Evolutionary conservation across 2,888 invertebrate genomes (phyloP).

Genomic region (Xanthia icteritia): DNA sequence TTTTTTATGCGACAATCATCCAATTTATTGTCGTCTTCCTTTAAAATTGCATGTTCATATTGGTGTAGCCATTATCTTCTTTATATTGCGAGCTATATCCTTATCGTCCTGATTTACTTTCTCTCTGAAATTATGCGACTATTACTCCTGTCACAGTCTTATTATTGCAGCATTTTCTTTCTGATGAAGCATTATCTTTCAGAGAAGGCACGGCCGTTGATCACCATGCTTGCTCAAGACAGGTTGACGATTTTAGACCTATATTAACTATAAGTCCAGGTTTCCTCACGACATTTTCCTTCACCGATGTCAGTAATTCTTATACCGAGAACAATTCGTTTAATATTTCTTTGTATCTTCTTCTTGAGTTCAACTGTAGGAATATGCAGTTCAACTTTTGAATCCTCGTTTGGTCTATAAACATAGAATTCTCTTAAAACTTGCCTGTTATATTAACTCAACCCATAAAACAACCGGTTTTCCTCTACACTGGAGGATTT

Average conservation of each 20-base stretch:
- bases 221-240: too few species aligned
- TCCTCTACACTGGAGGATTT: background rate
- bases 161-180: background rate
- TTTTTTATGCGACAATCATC: background rate
- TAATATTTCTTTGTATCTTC: background rate
- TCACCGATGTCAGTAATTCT: background rate
- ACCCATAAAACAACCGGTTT: background rate
- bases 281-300: too few species aligned
- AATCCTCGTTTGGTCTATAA: background rate
- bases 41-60: background rate
- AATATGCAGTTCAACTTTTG: background rate
- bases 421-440: background rate
- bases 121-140: background rate
- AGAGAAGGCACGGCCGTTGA: too few species aligned
- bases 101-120: background rate
- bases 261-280: too few species aligned
- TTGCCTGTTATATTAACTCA: background rate
- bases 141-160: background rate
- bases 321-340: background rate
- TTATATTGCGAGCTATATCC: background rate
- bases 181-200: background rate
- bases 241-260: too few species aligned
- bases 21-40: background rate
- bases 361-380: background rate
- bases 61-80: background rate